These are phyloP conservation scores for Drosophila meridionalis DNA, from an alignment of 2,888 invertebrate genomes.

Conservation along the genomic window DNA sequence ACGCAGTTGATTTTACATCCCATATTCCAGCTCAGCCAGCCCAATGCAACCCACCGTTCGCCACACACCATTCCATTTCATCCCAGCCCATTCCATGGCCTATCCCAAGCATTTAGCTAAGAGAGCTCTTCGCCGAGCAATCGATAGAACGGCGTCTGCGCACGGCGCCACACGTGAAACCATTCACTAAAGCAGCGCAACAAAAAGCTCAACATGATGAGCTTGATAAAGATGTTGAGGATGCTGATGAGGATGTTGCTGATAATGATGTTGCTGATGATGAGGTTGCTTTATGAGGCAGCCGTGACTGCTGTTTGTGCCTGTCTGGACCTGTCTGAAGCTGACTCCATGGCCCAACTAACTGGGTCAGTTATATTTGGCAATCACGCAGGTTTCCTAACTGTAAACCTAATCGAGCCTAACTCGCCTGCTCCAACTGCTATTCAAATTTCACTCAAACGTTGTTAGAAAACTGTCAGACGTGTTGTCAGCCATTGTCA, in stretches of 20 bases:
- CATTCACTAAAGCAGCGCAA: conserved; percentile 70
- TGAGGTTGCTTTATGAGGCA: not conserved
- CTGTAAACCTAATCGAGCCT: not conserved
- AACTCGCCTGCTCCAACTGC: not conserved
- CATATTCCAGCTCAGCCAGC: conserved; percentile 32
- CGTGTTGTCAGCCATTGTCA: conserved; percentile 5
- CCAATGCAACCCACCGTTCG: not conserved
- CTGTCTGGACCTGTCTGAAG: conserved; percentile 13
- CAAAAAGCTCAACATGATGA: conserved; percentile 27
- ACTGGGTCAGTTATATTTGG: conserved; percentile 61
- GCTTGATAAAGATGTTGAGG: conserved; percentile 7
- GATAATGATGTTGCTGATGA: not conserved
- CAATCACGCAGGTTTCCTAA: conserved; percentile 23
- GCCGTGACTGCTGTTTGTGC: not conserved
- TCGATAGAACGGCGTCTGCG: conserved; percentile 70
- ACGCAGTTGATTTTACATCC: conserved; percentile 76
- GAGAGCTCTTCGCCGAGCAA: conserved; percentile 49
- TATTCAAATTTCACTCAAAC: conserved; percentile 31
- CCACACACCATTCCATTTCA: not conserved
- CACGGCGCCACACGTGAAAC: conserved; percentile 45
- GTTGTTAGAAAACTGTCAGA: conserved; percentile 29
- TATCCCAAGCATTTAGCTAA: conserved; percentile 62
- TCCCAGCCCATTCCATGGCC: conserved; percentile 53
- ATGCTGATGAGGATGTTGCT: not conserved
- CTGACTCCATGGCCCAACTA: conserved; percentile 5